Evolutionary conservation across 2,113 vertebrate genomes (phyloP).

Genomic region (Ardeotis arabs): DNA sequence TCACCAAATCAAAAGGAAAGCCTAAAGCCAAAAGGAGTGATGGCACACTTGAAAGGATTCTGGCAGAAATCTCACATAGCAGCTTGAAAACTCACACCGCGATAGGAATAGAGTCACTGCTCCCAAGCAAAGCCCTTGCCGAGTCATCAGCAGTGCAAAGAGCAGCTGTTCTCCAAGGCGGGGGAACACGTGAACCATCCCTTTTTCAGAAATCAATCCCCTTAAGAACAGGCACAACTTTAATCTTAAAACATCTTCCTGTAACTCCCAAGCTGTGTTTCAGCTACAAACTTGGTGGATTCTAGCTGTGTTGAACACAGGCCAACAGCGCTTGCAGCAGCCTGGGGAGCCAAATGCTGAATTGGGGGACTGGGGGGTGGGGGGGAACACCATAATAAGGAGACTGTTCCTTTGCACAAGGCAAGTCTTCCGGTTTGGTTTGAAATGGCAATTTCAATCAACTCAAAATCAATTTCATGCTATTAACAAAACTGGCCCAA

Average conservation of each 20-base stretch:
- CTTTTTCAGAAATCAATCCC: slow-evolving; percentile 32
- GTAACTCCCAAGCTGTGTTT: not conserved
- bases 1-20: not conserved
- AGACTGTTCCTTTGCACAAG: not conserved
- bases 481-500: not conserved
- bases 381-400: not conserved
- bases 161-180: slow-evolving; percentile 65
- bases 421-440: not conserved
- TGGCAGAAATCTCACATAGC: slow-evolving; percentile 65
- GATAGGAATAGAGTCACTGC: slow-evolving; percentile 35
- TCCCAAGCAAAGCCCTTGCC: not conserved
- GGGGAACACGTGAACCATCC: not conserved
- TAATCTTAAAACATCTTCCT: not conserved
- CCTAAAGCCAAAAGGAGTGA: not conserved
- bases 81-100: slow-evolving; percentile 63
- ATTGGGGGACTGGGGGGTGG: too few relatives aligned
- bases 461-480: not conserved
- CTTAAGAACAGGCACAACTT: not conserved
- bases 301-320: not conserved
- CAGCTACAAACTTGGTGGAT: not conserved
- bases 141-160: not conserved
- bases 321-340: not conserved
- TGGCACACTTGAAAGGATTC: slow-evolving; percentile 24
- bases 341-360: not conserved
- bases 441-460: not conserved